phyloP scores from a whole-genome alignment of 2,888 invertebrate genomes.

The Drosophila falleni region DNA sequence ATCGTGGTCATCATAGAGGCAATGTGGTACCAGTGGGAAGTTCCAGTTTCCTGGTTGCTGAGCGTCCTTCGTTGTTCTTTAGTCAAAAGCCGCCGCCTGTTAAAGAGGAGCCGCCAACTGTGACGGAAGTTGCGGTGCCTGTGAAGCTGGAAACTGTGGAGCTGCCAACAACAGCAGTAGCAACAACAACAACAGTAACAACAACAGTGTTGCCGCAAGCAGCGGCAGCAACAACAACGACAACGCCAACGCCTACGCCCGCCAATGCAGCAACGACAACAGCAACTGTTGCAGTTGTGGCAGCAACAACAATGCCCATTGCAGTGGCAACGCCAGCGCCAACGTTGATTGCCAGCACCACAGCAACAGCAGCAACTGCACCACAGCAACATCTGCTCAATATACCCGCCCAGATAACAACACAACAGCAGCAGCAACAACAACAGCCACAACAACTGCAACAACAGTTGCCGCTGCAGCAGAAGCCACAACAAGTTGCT shows the following conservation, averaged over 20 bases:
- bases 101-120: conserved; percentile 55
- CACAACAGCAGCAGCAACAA: conserved; percentile 40
- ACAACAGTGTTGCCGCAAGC: conserved; percentile 1
- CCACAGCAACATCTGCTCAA: conserved; percentile 48
- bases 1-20: conserved; percentile 26
- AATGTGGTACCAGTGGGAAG: conserved; percentile 54
- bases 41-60: conserved; percentile 60
- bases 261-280: conserved; percentile 29
- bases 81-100: conserved; percentile 51
- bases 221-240: conserved; percentile 24
- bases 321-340: conserved; percentile 23
- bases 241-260: conserved; percentile 22
- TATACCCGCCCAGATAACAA: conserved; percentile 42
- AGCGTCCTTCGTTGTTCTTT: conserved; percentile 73
- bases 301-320: conserved; percentile 11
- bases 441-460: conserved; percentile 55
- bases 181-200: conserved; percentile 15
- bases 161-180: conserved; percentile 26
- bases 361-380: conserved; percentile 50
- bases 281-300: conserved; percentile 29
- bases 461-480: conserved; percentile 35
- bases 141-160: conserved; percentile 10
- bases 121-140: conserved; percentile 62
- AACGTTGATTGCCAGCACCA: conserved; percentile 21
- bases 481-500: conserved; percentile 45